Percentiles rank a stretch among this genome's conserved stretches.
These are phyloP conservation scores for Polyploca ridens DNA, from an alignment of 2,888 invertebrate species.

Conservation along the genomic window DNA sequence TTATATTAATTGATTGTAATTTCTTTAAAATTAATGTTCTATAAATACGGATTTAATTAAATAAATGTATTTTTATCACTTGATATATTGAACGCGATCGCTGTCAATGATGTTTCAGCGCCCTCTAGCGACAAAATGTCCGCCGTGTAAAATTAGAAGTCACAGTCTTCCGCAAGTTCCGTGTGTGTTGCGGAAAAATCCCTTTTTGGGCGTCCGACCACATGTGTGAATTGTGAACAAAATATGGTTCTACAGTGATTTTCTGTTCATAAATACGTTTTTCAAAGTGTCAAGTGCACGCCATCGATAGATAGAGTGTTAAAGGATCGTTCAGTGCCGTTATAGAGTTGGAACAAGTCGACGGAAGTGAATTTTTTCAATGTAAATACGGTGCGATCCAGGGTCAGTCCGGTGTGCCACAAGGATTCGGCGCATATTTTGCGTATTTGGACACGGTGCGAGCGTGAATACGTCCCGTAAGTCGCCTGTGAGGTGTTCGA, in stretches of 20 bases:
- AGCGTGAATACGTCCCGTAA: constrained; percentile 52
- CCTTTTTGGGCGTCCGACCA: constrained; percentile 88
- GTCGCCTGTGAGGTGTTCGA: constrained; percentile 59
- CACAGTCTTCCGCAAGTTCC: constrained; percentile 83
- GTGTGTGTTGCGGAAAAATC: constrained; percentile 86
- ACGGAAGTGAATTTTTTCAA: constrained; percentile 82
- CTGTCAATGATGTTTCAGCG: constrained; percentile 55
- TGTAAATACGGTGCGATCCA: constrained; percentile 81
- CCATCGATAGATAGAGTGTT: constrained; percentile 65
- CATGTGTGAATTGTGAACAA: constrained; percentile 86
- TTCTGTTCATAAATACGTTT: constrained; percentile 60
- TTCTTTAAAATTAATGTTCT: not conserved
- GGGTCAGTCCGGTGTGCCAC: constrained; percentile 80
- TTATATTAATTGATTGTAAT: not conserved
- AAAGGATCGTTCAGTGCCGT: constrained; percentile 66
- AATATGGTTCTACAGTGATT: constrained; percentile 80
- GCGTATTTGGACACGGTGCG: constrained; percentile 53
- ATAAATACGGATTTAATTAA: not conserved
- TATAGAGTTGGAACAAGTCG: constrained; percentile 69
- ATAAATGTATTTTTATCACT: not conserved
- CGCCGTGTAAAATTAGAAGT: constrained; percentile 80
- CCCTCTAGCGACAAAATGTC: constrained; percentile 74
- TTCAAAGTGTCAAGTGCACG: constrained; percentile 63
- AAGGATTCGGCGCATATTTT: constrained; percentile 70
- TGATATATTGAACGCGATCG: constrained; percentile 53